Conservation (phyloP, 37 sponge, comb jelly and placozoan species). For the Bolinopsis microptera region DNA sequence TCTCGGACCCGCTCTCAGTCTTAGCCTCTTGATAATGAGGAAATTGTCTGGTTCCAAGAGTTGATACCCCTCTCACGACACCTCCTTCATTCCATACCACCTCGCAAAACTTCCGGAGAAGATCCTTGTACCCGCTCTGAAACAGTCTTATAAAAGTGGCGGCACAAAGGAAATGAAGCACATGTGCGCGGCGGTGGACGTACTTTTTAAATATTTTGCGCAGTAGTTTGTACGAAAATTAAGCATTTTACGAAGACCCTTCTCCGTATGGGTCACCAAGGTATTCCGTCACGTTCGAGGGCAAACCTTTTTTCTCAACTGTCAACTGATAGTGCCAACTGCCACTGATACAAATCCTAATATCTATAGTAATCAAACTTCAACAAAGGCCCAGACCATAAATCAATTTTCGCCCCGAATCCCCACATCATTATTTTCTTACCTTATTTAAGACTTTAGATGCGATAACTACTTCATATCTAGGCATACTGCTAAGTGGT, state of each 20-base stretch:
- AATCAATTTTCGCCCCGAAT: no score
- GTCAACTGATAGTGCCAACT: no score
- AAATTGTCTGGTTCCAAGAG: neutral
- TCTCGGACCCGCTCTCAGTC: slow-evolving; percentile 34
- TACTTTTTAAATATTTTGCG: neutral
- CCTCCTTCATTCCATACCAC: slow-evolving; percentile 47
- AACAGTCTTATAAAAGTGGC: neutral
- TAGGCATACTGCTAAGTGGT: neutral
- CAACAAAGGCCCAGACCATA: no score
- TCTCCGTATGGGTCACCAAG: neutral
- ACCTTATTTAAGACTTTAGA: slow-evolving; percentile 18
- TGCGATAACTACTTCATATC: slow-evolving; percentile 1
- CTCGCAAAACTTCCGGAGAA: slow-evolving; percentile 4
- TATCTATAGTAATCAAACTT: no score
- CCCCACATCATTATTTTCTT: neutral
- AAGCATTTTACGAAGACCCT: neutral
- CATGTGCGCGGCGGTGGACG: neutral
- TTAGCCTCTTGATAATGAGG: neutral
- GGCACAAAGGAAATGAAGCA: neutral
- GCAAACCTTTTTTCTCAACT: no score
- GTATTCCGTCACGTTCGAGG: no score
- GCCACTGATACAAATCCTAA: no score
- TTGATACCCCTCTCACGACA: neutral
- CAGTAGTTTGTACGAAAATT: neutral
- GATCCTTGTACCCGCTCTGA: neutral